Base-by-base conservation (phyloP, 2,888 invertebrate species). In the Notodonta dromedarius region DNA sequence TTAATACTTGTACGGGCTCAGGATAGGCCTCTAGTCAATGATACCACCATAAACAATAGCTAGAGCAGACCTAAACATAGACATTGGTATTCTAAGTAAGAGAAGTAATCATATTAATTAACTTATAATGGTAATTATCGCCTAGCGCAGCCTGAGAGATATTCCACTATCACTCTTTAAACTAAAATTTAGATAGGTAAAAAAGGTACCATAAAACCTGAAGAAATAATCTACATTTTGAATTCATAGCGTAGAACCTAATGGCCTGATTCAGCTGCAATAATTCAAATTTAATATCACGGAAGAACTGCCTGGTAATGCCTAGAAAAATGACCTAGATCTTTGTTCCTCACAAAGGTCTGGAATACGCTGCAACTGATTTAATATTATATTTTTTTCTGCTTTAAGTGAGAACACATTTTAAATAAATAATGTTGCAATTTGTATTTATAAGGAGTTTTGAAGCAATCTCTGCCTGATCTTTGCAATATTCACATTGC, bases 201-300 rank as follows among this genome's bases (percentile, higher is more conserved):
- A n/a, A n/a, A n/a, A n/a, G n/a, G n/a, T n/a, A n/a, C n/a, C n/a
- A n/a, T n/a, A n/a, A n/a, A n/a, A n/a, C n/a, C n/a, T n/a, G n/a
- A n/a, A 24, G 24, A 24, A 16, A 4, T 16, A 1, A 2, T 16
- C 6, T 50, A 50, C 11, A n/a, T n/a, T 13, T 46, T 14, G 16
- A 50, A 14, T 32, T 35, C 13, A n/a, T 13, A 53, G 35, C 63
- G 63, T 56, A 32, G 52, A 57, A 65, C 39, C 55, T 58, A 57
- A 35, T 60, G 63, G 60, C 63, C 60, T 61, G 59, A 54, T 48
- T 50, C 57, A 51, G 64, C 61, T 32, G 62, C 52, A 65, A 75
- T 75, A 75, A 63, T 70, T 73, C 64, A 73, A 75, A 70, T 70
- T 73, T 59, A 75, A 70, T 70, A 65, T 59, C 39, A 63, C 57